phyloP scores from a whole-genome alignment of 1,140 invertebrate species.

The Drosophila malerkotliana region DNA sequence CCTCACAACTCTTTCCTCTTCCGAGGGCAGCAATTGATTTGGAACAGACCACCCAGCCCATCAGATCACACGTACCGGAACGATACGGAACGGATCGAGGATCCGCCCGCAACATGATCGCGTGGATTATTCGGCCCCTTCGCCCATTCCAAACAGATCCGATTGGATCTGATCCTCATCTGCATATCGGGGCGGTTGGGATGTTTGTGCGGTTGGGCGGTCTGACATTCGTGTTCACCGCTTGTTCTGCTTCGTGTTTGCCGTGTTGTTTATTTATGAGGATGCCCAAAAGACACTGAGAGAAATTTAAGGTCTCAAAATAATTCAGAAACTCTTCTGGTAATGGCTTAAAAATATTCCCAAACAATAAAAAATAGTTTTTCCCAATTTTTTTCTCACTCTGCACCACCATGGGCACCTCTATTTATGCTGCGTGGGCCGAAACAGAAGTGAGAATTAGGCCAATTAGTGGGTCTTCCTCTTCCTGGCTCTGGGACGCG shows the following conservation, averaged over 20 bases:
- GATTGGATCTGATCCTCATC: slow-evolving; percentile 50
- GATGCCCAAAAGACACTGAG: slow-evolving; percentile 12
- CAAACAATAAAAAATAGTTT: too few species aligned
- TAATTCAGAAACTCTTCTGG: too few species aligned
- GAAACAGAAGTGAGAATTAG: slow-evolving; percentile 72
- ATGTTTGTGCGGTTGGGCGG: slow-evolving; percentile 33
- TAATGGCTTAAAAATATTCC: too few species aligned
- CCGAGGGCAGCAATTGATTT: slow-evolving; percentile 73
- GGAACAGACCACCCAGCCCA: slow-evolving; percentile 81
- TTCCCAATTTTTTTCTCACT: background rate
- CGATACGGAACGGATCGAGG: slow-evolving; percentile 23
- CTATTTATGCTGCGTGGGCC: slow-evolving; percentile 48
- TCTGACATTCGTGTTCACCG: slow-evolving; percentile 69
- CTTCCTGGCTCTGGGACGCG: slow-evolving; percentile 49
- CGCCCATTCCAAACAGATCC: background rate
- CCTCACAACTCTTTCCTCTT: slow-evolving; percentile 32
- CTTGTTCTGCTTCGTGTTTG: slow-evolving; percentile 74
- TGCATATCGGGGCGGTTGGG: slow-evolving; percentile 43
- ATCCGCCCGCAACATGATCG: slow-evolving; percentile 48
- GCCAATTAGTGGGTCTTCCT: slow-evolving; percentile 75
- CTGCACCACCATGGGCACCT: slow-evolving; percentile 12
- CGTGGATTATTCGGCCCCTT: slow-evolving; percentile 1
- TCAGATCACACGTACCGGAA: slow-evolving; percentile 81
- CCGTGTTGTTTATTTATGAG: slow-evolving; percentile 78
- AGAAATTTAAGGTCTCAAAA: slow-evolving; percentile 1